phyloP scores from a whole-genome alignment of 2,113 vertebrate genomes.

The Brienomyrus longianalis region DNA sequence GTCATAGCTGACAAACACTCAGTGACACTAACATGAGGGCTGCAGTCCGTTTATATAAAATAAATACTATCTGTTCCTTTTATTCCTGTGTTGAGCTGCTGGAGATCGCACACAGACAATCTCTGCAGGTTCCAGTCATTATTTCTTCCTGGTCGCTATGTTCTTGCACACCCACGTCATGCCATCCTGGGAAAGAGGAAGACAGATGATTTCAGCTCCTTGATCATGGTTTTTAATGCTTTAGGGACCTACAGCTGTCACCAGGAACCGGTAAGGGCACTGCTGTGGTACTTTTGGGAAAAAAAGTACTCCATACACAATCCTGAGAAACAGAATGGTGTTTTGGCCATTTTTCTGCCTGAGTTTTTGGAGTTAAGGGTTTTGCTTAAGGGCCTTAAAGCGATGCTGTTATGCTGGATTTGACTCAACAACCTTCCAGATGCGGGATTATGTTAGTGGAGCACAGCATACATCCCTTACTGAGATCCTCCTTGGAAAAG shows the following conservation, averaged over 20 bases:
- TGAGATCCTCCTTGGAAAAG: neutral
- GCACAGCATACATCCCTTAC: neutral
- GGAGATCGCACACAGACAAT: neutral
- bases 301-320: neutral
- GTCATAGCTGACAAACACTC: neutral
- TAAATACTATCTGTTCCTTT: slow-evolving; percentile 23
- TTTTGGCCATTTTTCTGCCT: neutral
- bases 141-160: slow-evolving; percentile 49
- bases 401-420: neutral
- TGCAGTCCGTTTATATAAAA: slow-evolving; percentile 22
- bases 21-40: neutral
- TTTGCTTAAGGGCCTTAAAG: neutral
- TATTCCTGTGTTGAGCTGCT: neutral
- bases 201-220: neutral
- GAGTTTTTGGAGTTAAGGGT: neutral
- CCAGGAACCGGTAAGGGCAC: neutral
- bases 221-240: neutral
- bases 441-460: neutral
- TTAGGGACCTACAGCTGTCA: neutral
- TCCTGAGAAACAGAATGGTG: neutral
- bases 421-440: neutral
- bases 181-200: slow-evolving; percentile 49
- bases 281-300: neutral
- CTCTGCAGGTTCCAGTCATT: slow-evolving; percentile 1
- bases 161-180: slow-evolving; percentile 64